Evolutionary conservation across 2,113 vertebrate species (phyloP), one percentile per base, ranked within the genome.

Genomic region (Paedocypris sp.): DNA sequence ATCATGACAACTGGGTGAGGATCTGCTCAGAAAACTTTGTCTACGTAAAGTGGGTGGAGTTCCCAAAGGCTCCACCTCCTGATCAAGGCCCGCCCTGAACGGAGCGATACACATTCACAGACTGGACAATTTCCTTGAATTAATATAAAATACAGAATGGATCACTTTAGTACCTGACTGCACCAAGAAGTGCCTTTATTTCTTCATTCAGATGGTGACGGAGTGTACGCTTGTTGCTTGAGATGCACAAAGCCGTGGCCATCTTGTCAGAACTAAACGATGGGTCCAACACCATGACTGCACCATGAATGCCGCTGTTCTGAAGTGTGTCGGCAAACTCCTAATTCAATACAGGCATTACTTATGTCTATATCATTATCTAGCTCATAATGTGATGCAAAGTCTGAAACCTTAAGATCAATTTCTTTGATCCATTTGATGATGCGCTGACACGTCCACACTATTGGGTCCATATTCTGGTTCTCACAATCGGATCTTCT

Each of bases 361-460:
- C n/a, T n/a, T n/a, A n/a, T n/a, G n/a, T n/a, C n/a, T n/a, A n/a
- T n/a, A n/a, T n/a, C n/a, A n/a, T n/a, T n/a, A n/a, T n/a, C n/a
- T n/a, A n/a, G n/a, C n/a, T n/a, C n/a, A n/a, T n/a, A n/a, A n/a
- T n/a, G n/a, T n/a, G n/a, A n/a, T n/a, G n/a, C n/a, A n/a, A n/a
- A n/a, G n/a, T 39, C 4, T 42, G 3, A 50, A 70, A 90, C 90
- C 87, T 90, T 90, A 25, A 92, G 74, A 62, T 92, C 90, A 7
- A 92, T 90, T 1, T 91, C 88, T 22, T 75, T 75, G 54, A 92
- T 79, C 90, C 90, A 92, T 62, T 88, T 89, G 35, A 89, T 77
- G 66, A 92, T 84, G 4, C 90, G 82, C 60, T 88, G 88, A 60
- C 85, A 87, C 20, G 88, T 89, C 90, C 90, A 92, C 7, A 91